These are phyloP conservation scores for Silurus asotus DNA, from an alignment of 2,113 vertebrate genomes.

Conservation along the genomic window DNA sequence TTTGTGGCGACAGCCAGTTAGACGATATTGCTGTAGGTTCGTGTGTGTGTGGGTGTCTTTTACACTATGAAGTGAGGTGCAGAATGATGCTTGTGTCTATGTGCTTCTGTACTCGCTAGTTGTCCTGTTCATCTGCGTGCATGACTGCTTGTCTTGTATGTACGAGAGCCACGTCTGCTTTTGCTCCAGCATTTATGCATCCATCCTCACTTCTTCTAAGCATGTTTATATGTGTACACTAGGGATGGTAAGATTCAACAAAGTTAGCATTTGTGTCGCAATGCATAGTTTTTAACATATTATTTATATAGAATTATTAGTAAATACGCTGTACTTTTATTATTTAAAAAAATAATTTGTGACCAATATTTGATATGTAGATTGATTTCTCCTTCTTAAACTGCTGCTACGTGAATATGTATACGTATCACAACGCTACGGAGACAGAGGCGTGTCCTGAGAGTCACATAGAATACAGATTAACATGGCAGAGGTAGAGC, in stretches of 20 bases:
- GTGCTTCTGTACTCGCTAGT: neutral
- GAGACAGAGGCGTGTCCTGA: too few relatives aligned
- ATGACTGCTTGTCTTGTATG: neutral
- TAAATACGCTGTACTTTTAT: too few relatives aligned
- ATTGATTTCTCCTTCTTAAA: too few relatives aligned
- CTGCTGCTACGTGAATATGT: too few relatives aligned
- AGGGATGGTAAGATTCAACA: neutral
- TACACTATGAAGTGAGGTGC: neutral
- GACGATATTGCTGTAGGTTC: neutral
- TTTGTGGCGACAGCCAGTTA: neutral
- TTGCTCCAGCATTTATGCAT: conserved; percentile 28
- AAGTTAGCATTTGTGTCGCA: too few relatives aligned
- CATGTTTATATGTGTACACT: conserved; percentile 28
- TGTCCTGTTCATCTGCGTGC: neutral
- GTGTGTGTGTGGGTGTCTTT: neutral
- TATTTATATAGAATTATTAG: too few relatives aligned
- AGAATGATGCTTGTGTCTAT: neutral
- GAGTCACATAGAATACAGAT: too few relatives aligned
- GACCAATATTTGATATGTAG: too few relatives aligned
- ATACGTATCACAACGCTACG: too few relatives aligned
- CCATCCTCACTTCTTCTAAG: conserved; percentile 34
- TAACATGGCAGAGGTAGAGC: too few relatives aligned
- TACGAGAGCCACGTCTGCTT: conserved; percentile 11
- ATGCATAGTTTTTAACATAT: too few relatives aligned
- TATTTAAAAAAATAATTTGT: too few relatives aligned